Conservation (phyloP, 2,113 vertebrate genomes). For the Pampusana beccarii region DNA sequence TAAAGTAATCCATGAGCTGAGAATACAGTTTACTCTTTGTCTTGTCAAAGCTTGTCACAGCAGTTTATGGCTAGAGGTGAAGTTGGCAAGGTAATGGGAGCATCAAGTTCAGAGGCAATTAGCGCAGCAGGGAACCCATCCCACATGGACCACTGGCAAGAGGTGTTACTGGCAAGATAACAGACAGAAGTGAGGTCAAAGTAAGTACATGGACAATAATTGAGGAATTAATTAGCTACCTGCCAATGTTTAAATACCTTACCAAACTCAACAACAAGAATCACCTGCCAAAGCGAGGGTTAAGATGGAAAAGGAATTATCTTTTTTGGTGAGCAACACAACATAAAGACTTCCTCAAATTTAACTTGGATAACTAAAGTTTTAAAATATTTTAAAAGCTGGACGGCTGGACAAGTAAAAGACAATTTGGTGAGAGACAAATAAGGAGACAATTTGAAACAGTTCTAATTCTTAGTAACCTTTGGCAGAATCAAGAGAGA, state of each 20-base stretch:
- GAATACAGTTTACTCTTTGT: neutral
- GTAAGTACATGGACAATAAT: neutral
- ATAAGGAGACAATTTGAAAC: neutral
- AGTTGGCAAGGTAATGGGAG: neutral
- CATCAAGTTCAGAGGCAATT: slow-evolving; percentile 18
- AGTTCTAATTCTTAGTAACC: neutral
- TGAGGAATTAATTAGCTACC: neutral
- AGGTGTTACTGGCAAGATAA: neutral
- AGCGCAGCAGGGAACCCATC: neutral
- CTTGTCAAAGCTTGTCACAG: neutral
- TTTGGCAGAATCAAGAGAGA: neutral
- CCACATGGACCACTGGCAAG: neutral
- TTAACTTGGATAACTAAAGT: neutral
- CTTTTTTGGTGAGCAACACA: neutral
- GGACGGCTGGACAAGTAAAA: neutral
- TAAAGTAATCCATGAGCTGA: neutral
- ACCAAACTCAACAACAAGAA: neutral
- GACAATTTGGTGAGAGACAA: neutral
- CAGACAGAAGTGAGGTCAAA: neutral
- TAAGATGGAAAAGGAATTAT: neutral
- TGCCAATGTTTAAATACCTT: neutral
- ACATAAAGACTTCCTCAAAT: neutral
- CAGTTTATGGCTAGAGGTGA: neutral
- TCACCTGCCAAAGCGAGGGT: neutral
- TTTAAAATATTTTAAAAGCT: neutral